Conservation (phyloP, 2,888 invertebrate genomes). For the Polymixis lichenea region DNA sequence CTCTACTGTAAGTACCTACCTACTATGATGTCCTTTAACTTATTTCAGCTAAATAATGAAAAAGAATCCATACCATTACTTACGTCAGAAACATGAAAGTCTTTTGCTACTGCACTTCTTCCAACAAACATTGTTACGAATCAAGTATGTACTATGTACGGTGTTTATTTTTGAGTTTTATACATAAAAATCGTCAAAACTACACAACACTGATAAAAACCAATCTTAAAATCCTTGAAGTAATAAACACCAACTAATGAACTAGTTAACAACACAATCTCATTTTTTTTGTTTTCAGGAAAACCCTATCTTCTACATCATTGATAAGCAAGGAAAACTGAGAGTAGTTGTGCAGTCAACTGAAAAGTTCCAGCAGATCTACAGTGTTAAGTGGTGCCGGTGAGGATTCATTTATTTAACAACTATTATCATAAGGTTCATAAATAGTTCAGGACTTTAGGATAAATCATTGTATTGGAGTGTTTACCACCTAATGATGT, state of each 20-base stretch:
- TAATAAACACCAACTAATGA: not conserved
- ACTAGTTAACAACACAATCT: not conserved
- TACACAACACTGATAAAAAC: not conserved
- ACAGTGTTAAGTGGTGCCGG: constrained; percentile 43
- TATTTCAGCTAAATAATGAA: not conserved
- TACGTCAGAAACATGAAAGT: not conserved
- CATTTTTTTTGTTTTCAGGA: constrained; percentile 38
- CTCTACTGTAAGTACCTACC: constrained; percentile 34
- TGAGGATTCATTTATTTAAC: constrained; percentile 34
- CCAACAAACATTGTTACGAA: not conserved
- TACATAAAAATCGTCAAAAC: not conserved
- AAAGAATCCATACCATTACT: not conserved
- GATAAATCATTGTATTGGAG: not conserved
- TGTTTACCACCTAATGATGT: not conserved
- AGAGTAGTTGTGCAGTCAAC: constrained; percentile 54
- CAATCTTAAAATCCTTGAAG: not conserved
- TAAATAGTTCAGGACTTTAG: not conserved
- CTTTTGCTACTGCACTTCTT: not conserved
- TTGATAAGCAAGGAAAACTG: constrained; percentile 17
- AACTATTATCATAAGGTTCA: not conserved
- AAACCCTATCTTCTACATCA: constrained; percentile 52
- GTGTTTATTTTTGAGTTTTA: not conserved
- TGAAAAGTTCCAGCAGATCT: constrained; percentile 44
- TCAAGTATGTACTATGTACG: too few species aligned
- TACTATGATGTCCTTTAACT: too few species aligned